Evolutionary conservation across 2,888 invertebrate species (phyloP), one percentile per base, ranked within the genome.

Genomic region (Pammene fasciana): DNA sequence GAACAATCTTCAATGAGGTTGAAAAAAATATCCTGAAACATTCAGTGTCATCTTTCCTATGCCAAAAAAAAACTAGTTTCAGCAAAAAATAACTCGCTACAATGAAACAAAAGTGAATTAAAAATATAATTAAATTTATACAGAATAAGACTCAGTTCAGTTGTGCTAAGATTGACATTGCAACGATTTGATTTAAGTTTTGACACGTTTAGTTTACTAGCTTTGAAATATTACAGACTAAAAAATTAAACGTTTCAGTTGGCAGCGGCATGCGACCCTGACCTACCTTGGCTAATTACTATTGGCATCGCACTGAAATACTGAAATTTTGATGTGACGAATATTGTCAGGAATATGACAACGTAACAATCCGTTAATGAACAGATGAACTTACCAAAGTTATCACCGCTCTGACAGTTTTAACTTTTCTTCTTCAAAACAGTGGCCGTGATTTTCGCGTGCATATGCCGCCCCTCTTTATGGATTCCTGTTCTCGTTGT

Each of bases 201-300:
- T 62, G 38, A 52, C 50, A 13, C 41, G 50, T 62, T 62, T 41
- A 52, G 50, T 38, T 52, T 67, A 26, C 50, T 11, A 60, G 46
- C 56, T 68, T 70, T 66, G 61, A 65, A 73, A 75, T 75, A 59
- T 73, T 72, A 70, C 62, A 50, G 41, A 52, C 41, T 62, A 62
- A 62, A 72, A 75, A 74, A 72, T 64, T 64, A 65, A 64, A 71
- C 71, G 66, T 55, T 70, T 75, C 74, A 76, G 79, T 85, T 87
- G 88, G 86, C 88, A 86, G 66, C 79, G 70, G 26, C 70, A 65
- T 45, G 36, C 62, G 78, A 78, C 89, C 90, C 85, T 90, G 90
- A 89, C 90, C 90, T 85, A 87, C 78, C 88, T 89, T 72, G 75
- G 74, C 80, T 85, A 85, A 85, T 85, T 84, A 85, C 84, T 85